These are phyloP conservation scores for Gymnocheta viridis DNA, from an alignment of 2,888 invertebrate species.

Conservation along the genomic window DNA sequence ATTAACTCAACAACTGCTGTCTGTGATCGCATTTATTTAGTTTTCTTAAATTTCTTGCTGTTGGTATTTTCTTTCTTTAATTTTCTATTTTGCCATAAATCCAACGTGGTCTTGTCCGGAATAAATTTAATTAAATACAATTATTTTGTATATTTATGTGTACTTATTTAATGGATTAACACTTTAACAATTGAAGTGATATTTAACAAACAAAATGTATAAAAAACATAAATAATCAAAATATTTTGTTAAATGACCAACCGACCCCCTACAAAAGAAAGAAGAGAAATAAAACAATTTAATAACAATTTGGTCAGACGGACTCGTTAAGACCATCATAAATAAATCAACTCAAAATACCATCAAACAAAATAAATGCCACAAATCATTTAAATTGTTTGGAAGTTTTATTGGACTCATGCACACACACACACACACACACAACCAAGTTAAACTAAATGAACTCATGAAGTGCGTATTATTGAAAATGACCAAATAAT, in stretches of 20 bases:
- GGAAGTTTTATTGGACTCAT: background rate
- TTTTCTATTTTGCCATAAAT: conserved; percentile 6
- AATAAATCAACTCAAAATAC: conserved; percentile 14
- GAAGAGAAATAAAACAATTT: background rate
- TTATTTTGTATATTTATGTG: background rate
- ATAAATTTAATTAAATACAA: background rate
- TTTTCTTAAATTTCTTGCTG: background rate
- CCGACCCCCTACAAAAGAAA: background rate
- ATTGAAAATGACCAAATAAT: background rate
- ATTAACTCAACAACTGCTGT: conserved; percentile 13
- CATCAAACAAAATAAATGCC: conserved; percentile 1
- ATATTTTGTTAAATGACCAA: conserved; percentile 20
- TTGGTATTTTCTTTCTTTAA: background rate
- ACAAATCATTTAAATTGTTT: conserved; percentile 5
- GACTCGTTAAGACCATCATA: background rate
- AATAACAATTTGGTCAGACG: background rate
- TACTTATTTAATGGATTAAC: conserved; percentile 12
- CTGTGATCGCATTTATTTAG: conserved; percentile 5
- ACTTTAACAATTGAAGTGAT: conserved; percentile 8
- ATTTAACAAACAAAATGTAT: background rate
- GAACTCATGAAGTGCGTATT: background rate
- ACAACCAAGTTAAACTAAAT: background rate
- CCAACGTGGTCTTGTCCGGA: conserved; percentile 12
- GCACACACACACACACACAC: too few species aligned
- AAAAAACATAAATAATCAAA: background rate